Conservation (phyloP, 2,113 vertebrate genomes). For the Lophochroa leadbeateri region DNA sequence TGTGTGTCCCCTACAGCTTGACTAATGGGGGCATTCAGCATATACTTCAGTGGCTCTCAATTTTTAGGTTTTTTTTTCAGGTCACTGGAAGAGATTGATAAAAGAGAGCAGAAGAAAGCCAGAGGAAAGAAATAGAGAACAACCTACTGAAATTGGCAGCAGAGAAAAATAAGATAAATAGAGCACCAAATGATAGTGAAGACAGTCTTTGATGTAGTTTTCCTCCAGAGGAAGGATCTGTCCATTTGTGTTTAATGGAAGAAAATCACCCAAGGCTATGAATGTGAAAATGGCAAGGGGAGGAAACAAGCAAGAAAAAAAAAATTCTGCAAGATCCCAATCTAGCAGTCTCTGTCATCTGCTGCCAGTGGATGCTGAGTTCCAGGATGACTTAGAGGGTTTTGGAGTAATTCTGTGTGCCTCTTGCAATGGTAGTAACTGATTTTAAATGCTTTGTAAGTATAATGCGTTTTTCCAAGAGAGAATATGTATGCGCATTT, state of each 20-base stretch:
- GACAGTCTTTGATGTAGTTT: not conserved
- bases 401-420: not conserved
- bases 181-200: not conserved
- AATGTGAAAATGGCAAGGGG: not conserved
- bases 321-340: not conserved
- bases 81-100: constrained; percentile 45
- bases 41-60: constrained; percentile 38
- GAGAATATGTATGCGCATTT: not conserved
- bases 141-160: not conserved
- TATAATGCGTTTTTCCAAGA: not conserved
- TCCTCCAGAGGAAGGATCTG: not conserved
- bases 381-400: not conserved
- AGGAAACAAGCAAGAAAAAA: not conserved
- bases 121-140: constrained; percentile 42
- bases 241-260: not conserved
- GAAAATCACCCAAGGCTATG: not conserved
- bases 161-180: not conserved
- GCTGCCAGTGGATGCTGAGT: not conserved
- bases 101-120: constrained; percentile 47
- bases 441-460: not conserved
- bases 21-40: constrained; percentile 50
- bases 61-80: constrained; percentile 53
- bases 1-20: constrained; percentile 47
- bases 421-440: not conserved
- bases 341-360: not conserved